A percentile compares a stretch with the other conserved stretches of the same genome.
Evolutionary conservation across 2,113 vertebrate genomes (phyloP).

Genomic region (Origma solitaria): DNA sequence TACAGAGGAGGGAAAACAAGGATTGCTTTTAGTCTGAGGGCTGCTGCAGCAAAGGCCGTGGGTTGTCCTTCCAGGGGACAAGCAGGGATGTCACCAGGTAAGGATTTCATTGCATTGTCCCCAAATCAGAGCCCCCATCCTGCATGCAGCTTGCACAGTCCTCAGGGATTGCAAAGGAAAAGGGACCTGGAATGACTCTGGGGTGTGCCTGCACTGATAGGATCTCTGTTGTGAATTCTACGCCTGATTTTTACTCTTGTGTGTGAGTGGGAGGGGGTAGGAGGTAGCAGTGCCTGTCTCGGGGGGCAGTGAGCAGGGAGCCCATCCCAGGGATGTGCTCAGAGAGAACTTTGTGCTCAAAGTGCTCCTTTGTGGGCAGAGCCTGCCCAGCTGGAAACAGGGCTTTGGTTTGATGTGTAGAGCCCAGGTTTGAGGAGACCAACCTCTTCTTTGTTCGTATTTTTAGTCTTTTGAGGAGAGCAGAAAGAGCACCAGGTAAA

Average conservation of each 20-base stretch:
- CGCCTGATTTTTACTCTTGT: rapidly evolving
- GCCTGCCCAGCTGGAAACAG: background rate
- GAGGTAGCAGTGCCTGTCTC: background rate
- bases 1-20: background rate
- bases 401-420: background rate
- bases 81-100: background rate
- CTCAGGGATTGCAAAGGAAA: background rate
- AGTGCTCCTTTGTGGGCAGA: background rate
- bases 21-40: background rate
- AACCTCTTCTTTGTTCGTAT: rapidly evolving
- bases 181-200: background rate
- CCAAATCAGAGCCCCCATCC: rapidly evolving
- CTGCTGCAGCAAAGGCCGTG: background rate
- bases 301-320: rapidly evolving
- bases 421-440: background rate
- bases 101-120: background rate
- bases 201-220: background rate
- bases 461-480: background rate
- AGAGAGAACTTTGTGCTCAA: rapidly evolving
- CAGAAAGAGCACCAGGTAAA: background rate
- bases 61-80: background rate
- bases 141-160: rapidly evolving
- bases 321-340: rapidly evolving
- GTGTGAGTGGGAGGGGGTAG: background rate
- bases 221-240: background rate